Evolutionary conservation across 2,113 vertebrate species (phyloP).

Genomic region (Gorilla gorilla): DNA sequence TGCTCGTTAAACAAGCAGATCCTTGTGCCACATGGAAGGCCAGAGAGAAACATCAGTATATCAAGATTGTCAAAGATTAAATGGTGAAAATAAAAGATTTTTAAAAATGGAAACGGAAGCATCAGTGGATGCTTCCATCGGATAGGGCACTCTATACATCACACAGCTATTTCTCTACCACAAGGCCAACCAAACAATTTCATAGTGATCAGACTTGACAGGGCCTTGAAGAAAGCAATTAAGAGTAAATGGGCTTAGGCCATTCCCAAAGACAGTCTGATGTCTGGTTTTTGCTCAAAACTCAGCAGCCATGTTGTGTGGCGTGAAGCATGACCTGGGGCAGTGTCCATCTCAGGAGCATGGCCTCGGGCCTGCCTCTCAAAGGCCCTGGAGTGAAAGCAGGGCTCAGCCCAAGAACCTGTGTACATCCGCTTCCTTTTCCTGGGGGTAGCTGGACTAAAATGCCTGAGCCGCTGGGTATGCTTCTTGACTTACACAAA

Average conservation of each 20-base stretch:
- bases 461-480: not conserved
- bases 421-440: not conserved
- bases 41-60: not conserved
- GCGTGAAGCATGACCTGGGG: not conserved
- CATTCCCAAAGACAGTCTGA: not conserved
- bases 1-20: conserved; percentile 45
- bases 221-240: not conserved
- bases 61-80: not conserved
- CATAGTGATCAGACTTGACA: not conserved
- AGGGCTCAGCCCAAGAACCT: not conserved
- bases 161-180: not conserved
- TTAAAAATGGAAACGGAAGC: not conserved
- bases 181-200: not conserved
- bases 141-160: not conserved
- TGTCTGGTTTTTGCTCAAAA: not conserved
- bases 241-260: not conserved
- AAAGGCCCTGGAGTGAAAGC: not conserved
- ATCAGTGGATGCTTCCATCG: not conserved
- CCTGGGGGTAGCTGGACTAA: not conserved
- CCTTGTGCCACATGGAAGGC: not conserved
- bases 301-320: not conserved
- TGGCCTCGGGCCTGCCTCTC: not conserved
- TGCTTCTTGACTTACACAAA: not conserved
- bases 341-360: not conserved
- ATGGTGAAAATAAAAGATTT: not conserved